Evolutionary conservation across 2,113 vertebrate genomes (phyloP), one percentile per base, ranked within the genome.

Genomic region (Mellivora capensis): DNA sequence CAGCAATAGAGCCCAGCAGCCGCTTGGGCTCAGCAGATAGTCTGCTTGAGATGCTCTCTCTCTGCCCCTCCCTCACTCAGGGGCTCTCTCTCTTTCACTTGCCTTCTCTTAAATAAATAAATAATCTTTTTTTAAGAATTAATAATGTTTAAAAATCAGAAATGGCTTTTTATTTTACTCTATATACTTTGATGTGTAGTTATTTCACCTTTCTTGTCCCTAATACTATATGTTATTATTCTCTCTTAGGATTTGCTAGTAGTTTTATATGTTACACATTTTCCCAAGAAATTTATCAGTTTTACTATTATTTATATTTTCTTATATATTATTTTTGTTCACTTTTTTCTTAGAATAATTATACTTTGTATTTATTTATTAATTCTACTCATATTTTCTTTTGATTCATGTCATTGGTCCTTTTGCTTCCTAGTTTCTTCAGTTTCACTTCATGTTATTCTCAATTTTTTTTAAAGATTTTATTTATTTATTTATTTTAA

Each of bases 341-440:
- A 93, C 8, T 80, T 96, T 96, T 67, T n/a, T 94, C 88, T 95
- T 83, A 6, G 21, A 81, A 37, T 93, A 76, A 91, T 88, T 81
- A 84, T 0, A 74, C 9, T 3, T 13, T 84, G 25, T 42, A 80
- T 31, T 91, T 67, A 57, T 62, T 82, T 95, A 64, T 77, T 79
- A 84, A 69, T 90, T 97, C 93, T 59, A 27, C 21, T 84, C 69
- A 29, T 59, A 85, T 42, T 86, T 47, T 71, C 76, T 82, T 52
- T 94, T 47, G 37, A 77, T 69, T 52, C 21, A 90, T n/a, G 52
- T 69, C 62, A 13, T 76, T 42, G 13, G 47, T 69, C 11, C n/a
- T 69, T 90, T 52, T 37, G 4, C 20, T 42, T 87, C 61, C 87
- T 72, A 37, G 17, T 76, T 44, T 80, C 44, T 23, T 57, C 81